phyloP scores from a whole-genome alignment of 2,797 vertebrate genomes.

The Galaxias olidus region DNA sequence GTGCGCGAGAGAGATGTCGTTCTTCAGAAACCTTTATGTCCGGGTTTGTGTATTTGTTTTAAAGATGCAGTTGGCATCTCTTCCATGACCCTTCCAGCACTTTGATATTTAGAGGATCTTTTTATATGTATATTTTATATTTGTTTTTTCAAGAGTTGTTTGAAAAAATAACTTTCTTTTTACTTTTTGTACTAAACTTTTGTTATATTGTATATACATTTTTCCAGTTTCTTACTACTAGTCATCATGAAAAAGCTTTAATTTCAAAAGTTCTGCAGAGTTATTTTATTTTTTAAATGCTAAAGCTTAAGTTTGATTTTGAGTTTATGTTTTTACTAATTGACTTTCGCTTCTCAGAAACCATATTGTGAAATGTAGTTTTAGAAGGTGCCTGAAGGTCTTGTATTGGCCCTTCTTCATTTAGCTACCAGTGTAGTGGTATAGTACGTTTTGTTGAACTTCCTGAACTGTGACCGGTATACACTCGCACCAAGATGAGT shows the following conservation, averaged over 20 bases:
- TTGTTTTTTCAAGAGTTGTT: slow-evolving; percentile 54
- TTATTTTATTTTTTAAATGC: slow-evolving; percentile 17
- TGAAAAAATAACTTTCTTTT: slow-evolving; percentile 42
- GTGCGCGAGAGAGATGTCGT: slow-evolving; percentile 13
- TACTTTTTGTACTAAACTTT: slow-evolving; percentile 43
- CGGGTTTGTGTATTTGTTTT: slow-evolving; percentile 27
- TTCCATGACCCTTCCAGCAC: slow-evolving; percentile 59
- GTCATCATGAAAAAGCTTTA: slow-evolving; percentile 50
- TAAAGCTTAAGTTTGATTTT: slow-evolving; percentile 20
- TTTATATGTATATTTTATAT: slow-evolving; percentile 27
- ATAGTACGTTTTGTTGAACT: not conserved
- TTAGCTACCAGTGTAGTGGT: not conserved
- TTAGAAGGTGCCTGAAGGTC: slow-evolving; percentile 1
- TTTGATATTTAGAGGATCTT: slow-evolving; percentile 55
- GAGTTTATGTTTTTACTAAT: not conserved
- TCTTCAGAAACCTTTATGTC: slow-evolving; percentile 3
- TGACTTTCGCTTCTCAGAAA: slow-evolving; percentile 34
- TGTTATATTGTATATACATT: slow-evolving; percentile 29
- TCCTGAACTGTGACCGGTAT: not conserved
- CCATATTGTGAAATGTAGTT: not conserved
- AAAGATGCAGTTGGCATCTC: slow-evolving; percentile 44
- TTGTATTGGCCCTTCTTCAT: not conserved
- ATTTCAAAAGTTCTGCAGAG: slow-evolving; percentile 53
- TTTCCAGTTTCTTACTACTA: slow-evolving; percentile 40
- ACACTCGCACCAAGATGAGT: not conserved